Base-by-base conservation (phyloP, 1,140 invertebrate species). In the Rhizoglyphus robini region DNA sequence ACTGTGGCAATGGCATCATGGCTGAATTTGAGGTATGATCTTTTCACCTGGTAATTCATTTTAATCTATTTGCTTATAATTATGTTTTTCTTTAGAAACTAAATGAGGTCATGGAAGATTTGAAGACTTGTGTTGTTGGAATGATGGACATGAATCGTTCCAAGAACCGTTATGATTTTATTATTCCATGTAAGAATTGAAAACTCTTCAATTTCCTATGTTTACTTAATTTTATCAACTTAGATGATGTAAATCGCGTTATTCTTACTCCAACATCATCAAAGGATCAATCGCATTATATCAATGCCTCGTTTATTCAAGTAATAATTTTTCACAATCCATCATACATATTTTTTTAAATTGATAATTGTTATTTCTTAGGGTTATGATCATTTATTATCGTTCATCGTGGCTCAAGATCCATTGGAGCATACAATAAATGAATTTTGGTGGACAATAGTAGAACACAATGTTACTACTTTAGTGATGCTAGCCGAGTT, bases 401-500 rank as follows among this genome's bases (percentile, higher is more conserved):
- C 88, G 20, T 96, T 93, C 77, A 91, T 96, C 48, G 92, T 95
- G 49, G 90, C 91, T 1, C 92, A 97, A 81, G 92, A 96, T 78
- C 93, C 94, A 0, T 74, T 96, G 62, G 88, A 90, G 31, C 81
- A 81, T 66, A 96, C 92, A 0, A 84, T 90, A 63, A 81, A 83
- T 67, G 94, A 96, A 78, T 96, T 97, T 76, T 96, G 94, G 93
- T 81, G 91, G 73, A 94, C 96, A 91, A 84, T 96, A 54, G 88
- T 88, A 25, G 91, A 96, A 75, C 90, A 95, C 72, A 86, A 87
- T 74, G 85, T 95, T 30, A 83, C 83, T 49, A 91, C 89, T 1
- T 85, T 97, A 65, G 88, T 95, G 34, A 96, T 96, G 91, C 81
- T 96, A 41, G 95, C 90, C 49, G 90, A 93, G 75, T 82, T 93